Percentiles rank a stretch among this genome's conserved stretches.
phyloP scores from a whole-genome alignment of 2,113 vertebrate genomes.

The Pseudorasbora parva region DNA sequence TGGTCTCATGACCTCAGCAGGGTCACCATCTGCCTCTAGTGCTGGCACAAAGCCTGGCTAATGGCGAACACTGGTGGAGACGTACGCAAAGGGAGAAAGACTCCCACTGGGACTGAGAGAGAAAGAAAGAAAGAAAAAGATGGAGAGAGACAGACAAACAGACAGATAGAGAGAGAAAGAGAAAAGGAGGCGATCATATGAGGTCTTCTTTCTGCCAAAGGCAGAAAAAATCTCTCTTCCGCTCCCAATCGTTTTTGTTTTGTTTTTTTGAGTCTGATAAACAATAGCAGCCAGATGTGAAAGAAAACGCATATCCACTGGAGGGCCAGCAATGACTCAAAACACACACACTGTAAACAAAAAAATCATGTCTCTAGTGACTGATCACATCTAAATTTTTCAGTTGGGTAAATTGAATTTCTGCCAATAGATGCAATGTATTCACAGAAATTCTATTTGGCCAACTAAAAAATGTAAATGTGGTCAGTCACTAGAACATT shows the following conservation, averaged over 20 bases:
- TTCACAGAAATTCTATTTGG: no score
- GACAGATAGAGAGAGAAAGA: conserved; percentile 9
- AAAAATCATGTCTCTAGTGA: no score
- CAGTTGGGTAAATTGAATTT: no score
- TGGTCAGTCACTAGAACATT: no score
- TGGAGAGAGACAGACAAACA: not conserved
- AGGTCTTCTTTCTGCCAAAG: conserved; percentile 20
- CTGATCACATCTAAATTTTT: no score
- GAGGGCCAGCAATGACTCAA: not conserved
- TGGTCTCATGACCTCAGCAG: conserved; percentile 78
- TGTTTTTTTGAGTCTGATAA: not conserved
- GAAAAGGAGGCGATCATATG: conserved; percentile 6
- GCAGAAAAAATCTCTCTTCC: conserved; percentile 23
- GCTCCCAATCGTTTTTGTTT: conserved; percentile 6
- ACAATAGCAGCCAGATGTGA: conserved; percentile 52
- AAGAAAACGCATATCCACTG: conserved; percentile 16
- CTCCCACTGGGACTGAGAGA: conserved; percentile 73
- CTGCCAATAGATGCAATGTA: no score
- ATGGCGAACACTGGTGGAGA: conserved; percentile 64
- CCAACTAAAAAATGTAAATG: no score
- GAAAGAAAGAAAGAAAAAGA: conserved; percentile 22
- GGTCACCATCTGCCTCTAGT: conserved; percentile 82
- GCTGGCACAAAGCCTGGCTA: conserved; percentile 76
- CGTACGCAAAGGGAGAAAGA: conserved; percentile 62
- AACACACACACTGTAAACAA: no score